Base-by-base conservation (phyloP, 2,113 vertebrate species). In the Catharus bicknelli region DNA sequence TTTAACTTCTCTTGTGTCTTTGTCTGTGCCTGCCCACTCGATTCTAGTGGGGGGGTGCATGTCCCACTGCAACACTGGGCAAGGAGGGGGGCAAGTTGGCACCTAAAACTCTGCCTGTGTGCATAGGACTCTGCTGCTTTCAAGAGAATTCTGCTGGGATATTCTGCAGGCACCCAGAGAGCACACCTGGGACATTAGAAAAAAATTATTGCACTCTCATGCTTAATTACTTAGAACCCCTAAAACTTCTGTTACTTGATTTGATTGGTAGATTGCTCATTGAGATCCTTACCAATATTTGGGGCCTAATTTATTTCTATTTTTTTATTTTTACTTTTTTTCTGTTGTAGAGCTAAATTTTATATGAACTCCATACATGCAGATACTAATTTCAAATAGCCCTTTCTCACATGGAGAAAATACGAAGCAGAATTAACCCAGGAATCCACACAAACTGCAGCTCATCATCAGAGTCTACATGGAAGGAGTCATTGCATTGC, bases 1-100 rank as follows among this genome's bases (percentile, higher is more conserved):
- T 77, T 70, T 42, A 55, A 23, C 19, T 66, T 81, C 26, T 50
- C 12, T 15, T 82, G 13, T 73, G 53, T 66, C 59, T 74, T 88
- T 77, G 32, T 38, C 25, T 73, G 16, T 77, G 59, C 61, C 76
- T 55, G 36, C 38, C 47, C 48, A 19, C 40, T 75, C 3, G 7
- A 6, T 62, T 76, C n/a, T 9, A 7, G 48, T 10, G 18, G n/a
- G 27, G 34, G 2, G 57, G 7, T 3, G 1, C 6, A 0, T 3
- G 45, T 73, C n/a, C 54, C 30, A 3, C 26, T 26, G 45, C 30
- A 50, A 36, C 48, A 0, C 38, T 7, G 45, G 43, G 45, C 20
- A 25, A 27, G 67, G 38, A 74, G 23, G 14, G 20, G 27, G 23
- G 5, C 3, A 32, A 30, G 2, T 53, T 30, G 2, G 30, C 48